Conservation (phyloP, 2,797 vertebrate species). For the Varecia variegata region DNA sequence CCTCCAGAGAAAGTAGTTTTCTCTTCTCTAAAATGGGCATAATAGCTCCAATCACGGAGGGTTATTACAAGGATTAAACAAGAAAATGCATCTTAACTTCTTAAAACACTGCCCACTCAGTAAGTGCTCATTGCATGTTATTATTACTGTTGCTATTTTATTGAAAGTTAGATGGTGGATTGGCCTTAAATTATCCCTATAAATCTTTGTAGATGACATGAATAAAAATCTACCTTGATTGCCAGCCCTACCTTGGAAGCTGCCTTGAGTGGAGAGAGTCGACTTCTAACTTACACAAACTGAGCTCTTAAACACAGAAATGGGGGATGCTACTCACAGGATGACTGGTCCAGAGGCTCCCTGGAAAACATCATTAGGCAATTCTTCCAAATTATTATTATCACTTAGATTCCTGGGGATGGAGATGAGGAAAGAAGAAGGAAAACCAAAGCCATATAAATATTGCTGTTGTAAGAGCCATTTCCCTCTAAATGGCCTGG, state of each 20-base stretch:
- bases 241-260: background rate
- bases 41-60: background rate
- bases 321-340: slow-evolving; percentile 84
- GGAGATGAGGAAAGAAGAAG: slow-evolving; percentile 62
- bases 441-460: slow-evolving; percentile 42
- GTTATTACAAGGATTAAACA: background rate
- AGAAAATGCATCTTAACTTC: background rate
- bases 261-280: background rate
- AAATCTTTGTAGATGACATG: background rate
- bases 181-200: background rate
- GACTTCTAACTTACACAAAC: background rate
- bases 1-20: background rate
- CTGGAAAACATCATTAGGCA: slow-evolving; percentile 86
- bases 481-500: slow-evolving; percentile 62
- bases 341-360: slow-evolving; percentile 85
- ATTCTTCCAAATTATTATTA: slow-evolving; percentile 85
- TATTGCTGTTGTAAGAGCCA: slow-evolving; percentile 44
- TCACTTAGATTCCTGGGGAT: slow-evolving; percentile 86
- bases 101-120: background rate
- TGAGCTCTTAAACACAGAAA: background rate
- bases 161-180: background rate
- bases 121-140: background rate
- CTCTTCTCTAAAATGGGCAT: slow-evolving; percentile 32
- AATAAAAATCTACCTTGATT: background rate
- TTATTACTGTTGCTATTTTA: background rate